Conservation (phyloP, 1,140 invertebrate genomes). For the Heterodera schachtii region DNA sequence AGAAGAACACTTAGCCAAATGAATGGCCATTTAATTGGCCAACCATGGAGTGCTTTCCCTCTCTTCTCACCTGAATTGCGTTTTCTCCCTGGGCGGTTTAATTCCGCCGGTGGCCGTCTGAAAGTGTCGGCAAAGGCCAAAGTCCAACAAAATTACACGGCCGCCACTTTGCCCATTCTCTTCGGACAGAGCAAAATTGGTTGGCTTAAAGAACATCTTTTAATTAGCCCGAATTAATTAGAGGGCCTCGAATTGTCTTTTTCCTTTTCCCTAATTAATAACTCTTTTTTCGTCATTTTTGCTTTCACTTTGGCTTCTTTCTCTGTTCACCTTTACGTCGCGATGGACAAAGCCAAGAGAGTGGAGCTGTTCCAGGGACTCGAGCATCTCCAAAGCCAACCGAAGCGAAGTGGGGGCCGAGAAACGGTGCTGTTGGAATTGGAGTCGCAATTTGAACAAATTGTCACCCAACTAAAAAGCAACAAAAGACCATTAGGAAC, state of each 20-base stretch:
- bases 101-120: constrained; percentile 52
- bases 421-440: constrained; percentile 63
- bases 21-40: neutral
- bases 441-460: constrained; percentile 52
- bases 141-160: constrained; percentile 55
- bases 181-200: constrained; percentile 56
- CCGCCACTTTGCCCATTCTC: constrained; percentile 39
- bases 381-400: constrained; percentile 54
- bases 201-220: constrained; percentile 50
- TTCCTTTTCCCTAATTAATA: too few relatives aligned
- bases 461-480: constrained; percentile 60
- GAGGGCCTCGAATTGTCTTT: too few relatives aligned
- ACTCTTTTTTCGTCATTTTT: too few relatives aligned
- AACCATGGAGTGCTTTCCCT: neutral
- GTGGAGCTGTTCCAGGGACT: constrained; percentile 57
- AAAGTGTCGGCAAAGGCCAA: constrained; percentile 60
- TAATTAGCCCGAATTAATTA: neutral
- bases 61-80: constrained; percentile 46
- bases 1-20: neutral
- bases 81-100: constrained; percentile 56
- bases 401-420: constrained; percentile 58
- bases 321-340: constrained; percentile 53
- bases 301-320: neutral
- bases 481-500: neutral
- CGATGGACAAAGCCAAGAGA: constrained; percentile 57